Evolutionary conservation across 2,888 invertebrate species (phyloP), one percentile per base, ranked within the genome.

Genomic region (Cactoblastis cactorum): DNA sequence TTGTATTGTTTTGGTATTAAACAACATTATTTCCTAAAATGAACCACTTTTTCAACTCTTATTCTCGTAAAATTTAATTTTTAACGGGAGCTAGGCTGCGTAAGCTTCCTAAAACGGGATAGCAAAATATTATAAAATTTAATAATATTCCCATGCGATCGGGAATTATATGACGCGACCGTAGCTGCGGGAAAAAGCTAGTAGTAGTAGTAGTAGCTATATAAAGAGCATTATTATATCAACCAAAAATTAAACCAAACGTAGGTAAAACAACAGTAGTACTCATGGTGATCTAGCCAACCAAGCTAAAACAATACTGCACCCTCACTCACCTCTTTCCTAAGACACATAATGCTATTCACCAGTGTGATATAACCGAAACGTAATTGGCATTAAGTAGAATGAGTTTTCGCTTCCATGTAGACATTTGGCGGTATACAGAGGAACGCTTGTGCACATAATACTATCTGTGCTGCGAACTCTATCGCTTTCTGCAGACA

Each of bases 351-450:
- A n/a, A n/a, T n/a, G 33, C 12, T 33, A 37, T 15, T 4, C 3
- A 9, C 17, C 17, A 15, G 8, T 37, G 37, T 37, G 37, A 61
- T 63, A 59, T 70, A 68, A 67, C 72, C 71, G 61, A 66, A 64
- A 58, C 59, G 65, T 68, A 64, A 67, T 72, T 71, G 71, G 61
- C 65, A 62, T 67, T 59, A 54, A 69, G 80, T 77, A 79, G 80
- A 67, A 62, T 60, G 60, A 71, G 63, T 67, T 65, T 49, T 70
- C 66, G 85, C 85, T 86, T 85, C 54, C 32, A 58, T 68, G 86
- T 87, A 87, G 86, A 68, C 59, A 66, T 77, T 85, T 84, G 84
- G 84, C 83, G 74, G 71, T 77, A 74, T 61, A 64, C 43, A 66
- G 55, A 60, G 59, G 77, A 77, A 75, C 69, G 84, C 84, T 84